Base-by-base conservation (phyloP, 2,113 vertebrate species). In the Melanocharis versteri region DNA sequence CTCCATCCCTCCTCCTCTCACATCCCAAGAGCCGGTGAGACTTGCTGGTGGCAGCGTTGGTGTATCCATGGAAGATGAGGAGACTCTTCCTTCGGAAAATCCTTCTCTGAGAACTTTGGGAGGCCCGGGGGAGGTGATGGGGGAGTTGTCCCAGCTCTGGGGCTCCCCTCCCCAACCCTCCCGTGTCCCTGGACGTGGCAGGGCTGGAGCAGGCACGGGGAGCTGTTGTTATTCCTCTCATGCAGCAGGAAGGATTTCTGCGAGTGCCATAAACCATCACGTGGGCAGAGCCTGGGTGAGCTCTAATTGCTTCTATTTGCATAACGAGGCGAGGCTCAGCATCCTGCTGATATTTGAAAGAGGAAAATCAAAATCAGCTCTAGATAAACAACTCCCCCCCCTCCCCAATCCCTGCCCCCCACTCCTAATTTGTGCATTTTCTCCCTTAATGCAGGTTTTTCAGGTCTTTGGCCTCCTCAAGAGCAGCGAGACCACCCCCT, bases 271-370 rank as follows among this genome's bases (percentile, higher is more conserved):
- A 96, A 94, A 93, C 73, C 71, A 4, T 94, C 95, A 95, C 91
- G 86, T 95, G 96, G 76, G 86, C 88, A 95, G 92, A 94, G 89
- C 94, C 89, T 89, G 94, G 96, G 95, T 90, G 95, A 93, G 85
- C 94, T 97, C 95, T 97, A 96, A 97, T 97, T 97, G 95, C 96
- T 97, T 96, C 95, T 92, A 90, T 97, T 97, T 97, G 95, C 96
- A 97, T 97, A 97, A 97, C 96, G 94, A 97, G 82, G 87, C 64
- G 24, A 89, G 90, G 95, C 93, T 90, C 89, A 93, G 95, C 86
- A 95, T 96, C 96, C 97, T 94, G 96, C 97, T 95, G 96, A 6
- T 97, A 76, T 92, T 66, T 89, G 94, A 91, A 95, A 92, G 95
- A 62, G 51, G 93, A 94, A 92, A 91, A 97, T 90, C 90, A 90